A percentile compares a stretch with the other conserved stretches of the same genome.
Evolutionary conservation across 53 echinoderm and acorn worm genomes (phyloP).

Genomic region (Zoroaster sp.): DNA sequence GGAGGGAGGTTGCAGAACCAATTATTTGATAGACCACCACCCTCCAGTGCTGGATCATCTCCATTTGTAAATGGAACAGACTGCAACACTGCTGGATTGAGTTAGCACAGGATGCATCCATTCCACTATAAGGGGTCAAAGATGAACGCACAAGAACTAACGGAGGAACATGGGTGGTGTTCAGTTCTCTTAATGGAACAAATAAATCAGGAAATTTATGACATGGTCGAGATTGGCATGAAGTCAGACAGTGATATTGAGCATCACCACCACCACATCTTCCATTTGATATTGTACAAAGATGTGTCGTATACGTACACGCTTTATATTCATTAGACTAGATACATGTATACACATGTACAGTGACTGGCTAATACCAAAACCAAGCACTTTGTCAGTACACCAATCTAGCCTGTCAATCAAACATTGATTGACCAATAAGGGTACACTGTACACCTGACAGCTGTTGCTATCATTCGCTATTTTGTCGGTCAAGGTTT

Average conservation of each 20-base stretch:
- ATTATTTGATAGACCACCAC: background rate
- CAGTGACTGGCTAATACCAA: too few relatives aligned
- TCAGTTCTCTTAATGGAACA: too few relatives aligned
- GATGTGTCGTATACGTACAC: background rate
- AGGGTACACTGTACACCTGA: too few relatives aligned
- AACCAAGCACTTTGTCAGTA: too few relatives aligned
- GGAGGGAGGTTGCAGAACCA: background rate
- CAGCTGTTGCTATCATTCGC: too few relatives aligned
- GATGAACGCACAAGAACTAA: background rate
- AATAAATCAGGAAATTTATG: background rate
- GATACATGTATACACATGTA: too few relatives aligned
- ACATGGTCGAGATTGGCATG: background rate
- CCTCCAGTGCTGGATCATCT: too few relatives aligned
- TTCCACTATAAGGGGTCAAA: background rate
- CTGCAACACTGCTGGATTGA: background rate
- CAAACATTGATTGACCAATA: too few relatives aligned
- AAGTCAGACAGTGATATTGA: background rate
- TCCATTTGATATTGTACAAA: background rate
- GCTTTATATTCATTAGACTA: background rate
- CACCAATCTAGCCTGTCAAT: too few relatives aligned
- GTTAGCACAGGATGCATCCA: background rate
- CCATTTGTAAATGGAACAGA: background rate
- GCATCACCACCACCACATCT: background rate
- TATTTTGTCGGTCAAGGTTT: too few relatives aligned
- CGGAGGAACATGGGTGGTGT: background rate